A percentile compares a stretch with the other conserved stretches of the same genome.
Conservation (phyloP, 2,888 invertebrate genomes). For the Himalopsyche japonica region DNA sequence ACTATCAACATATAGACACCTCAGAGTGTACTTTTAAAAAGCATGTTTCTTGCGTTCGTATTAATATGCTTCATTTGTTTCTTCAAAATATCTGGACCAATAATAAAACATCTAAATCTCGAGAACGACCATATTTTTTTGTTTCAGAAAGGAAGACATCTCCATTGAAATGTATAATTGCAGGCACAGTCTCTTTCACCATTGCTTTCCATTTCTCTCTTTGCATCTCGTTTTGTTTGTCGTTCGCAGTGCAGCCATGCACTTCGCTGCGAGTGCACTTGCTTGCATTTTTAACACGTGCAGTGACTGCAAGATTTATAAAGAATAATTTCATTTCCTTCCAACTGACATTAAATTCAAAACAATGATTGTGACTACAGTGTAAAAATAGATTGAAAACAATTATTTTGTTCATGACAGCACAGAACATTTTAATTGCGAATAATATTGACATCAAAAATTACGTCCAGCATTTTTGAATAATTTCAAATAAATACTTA, state of each 20-base stretch:
- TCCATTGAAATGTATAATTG: not conserved
- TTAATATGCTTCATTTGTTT: too few species aligned
- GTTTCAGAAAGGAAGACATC: not conserved
- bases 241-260: not conserved
- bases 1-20: too few species aligned
- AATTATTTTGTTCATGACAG: not conserved
- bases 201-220: not conserved
- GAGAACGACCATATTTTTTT: not conserved
- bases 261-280: not conserved
- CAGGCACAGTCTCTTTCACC: not conserved
- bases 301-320: not conserved
- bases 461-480: too few species aligned
- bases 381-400: not conserved
- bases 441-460: too few species aligned
- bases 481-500: too few species aligned
- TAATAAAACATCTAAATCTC: too few species aligned
- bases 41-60: too few species aligned
- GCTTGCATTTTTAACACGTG: not conserved
- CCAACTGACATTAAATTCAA: not conserved
- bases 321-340: not conserved
- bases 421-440: too few species aligned
- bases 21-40: too few species aligned
- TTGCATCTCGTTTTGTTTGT: not conserved
- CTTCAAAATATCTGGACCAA: too few species aligned
- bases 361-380: not conserved